phyloP scores from a whole-genome alignment of 1,140 invertebrate genomes.

The Pantala flavescens region DNA sequence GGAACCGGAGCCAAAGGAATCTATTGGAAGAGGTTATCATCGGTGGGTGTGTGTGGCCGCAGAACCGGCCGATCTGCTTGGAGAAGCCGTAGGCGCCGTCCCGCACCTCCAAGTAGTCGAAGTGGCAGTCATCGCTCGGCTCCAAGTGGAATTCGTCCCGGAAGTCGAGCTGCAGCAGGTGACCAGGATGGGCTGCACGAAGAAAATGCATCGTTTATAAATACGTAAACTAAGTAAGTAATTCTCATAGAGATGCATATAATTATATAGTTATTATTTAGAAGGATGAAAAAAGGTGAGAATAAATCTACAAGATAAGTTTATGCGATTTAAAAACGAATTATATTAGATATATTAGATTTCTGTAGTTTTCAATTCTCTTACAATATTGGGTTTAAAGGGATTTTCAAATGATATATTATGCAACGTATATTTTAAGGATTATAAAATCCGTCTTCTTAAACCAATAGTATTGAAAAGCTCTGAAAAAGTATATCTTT shows the following conservation, averaged over 20 bases:
- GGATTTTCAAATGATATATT: too few species aligned
- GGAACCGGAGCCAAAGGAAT: conserved; percentile 74
- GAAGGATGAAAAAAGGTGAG: too few species aligned
- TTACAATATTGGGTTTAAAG: too few species aligned
- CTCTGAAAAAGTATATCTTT: too few species aligned
- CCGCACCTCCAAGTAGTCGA: conserved; percentile 72
- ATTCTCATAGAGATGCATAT: background rate
- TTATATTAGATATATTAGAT: too few species aligned
- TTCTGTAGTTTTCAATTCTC: too few species aligned
- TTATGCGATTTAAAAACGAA: too few species aligned
- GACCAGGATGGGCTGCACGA: conserved; percentile 57
- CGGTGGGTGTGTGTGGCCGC: conserved; percentile 65
- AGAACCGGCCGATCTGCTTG: conserved; percentile 53
- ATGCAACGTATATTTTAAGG: too few species aligned
- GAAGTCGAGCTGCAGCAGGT: conserved; percentile 69
- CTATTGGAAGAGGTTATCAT: conserved; percentile 62
- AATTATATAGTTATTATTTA: too few species aligned
- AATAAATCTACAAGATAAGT: too few species aligned
- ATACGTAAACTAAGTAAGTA: background rate
- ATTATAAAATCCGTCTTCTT: too few species aligned
- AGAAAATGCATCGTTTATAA: background rate
- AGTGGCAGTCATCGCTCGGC: conserved; percentile 58
- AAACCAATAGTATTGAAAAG: too few species aligned
- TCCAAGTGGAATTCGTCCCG: conserved; percentile 71
- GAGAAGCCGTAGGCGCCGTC: conserved; percentile 80